phyloP scores from a whole-genome alignment of 1,140 invertebrate species.

The Formica exsecta region DNA sequence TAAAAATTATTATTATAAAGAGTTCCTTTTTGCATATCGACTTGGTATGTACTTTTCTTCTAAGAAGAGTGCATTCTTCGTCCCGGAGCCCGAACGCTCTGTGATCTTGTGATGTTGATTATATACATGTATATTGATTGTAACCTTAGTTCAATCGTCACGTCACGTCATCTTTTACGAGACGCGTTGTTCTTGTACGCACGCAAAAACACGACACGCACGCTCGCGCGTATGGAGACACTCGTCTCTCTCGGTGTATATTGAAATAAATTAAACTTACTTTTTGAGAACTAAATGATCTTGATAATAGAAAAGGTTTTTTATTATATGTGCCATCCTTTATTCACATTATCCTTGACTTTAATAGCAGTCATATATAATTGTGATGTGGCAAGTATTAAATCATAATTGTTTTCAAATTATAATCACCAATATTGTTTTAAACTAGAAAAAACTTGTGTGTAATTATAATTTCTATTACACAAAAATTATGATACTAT shows the following conservation, averaged over 20 bases:
- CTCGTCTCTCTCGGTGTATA: slow-evolving; percentile 78
- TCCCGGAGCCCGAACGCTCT: slow-evolving; percentile 64
- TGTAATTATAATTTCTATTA: neutral
- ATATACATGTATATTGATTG: slow-evolving; percentile 73
- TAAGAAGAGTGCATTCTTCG: slow-evolving; percentile 58
- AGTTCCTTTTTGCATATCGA: slow-evolving; percentile 80
- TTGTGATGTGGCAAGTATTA: slow-evolving; percentile 5
- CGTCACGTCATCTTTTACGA: slow-evolving; percentile 71
- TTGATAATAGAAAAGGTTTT: slow-evolving; percentile 40
- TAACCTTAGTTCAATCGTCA: slow-evolving; percentile 71
- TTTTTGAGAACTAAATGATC: slow-evolving; percentile 83
- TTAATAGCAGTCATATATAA: neutral
- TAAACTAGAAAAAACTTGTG: neutral
- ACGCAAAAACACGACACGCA: slow-evolving; percentile 40
- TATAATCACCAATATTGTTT: neutral
- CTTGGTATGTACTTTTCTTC: slow-evolving; percentile 44
- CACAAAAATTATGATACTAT: neutral
- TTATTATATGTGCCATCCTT: slow-evolving; percentile 18
- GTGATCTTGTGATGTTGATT: slow-evolving; percentile 77
- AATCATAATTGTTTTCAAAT: neutral
- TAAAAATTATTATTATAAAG: slow-evolving; percentile 74
- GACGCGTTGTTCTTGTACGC: slow-evolving; percentile 76
- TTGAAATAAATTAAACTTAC: slow-evolving; percentile 83
- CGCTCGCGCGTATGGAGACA: slow-evolving; percentile 41
- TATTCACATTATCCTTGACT: neutral